Evolutionary conservation across 2,797 vertebrate genomes (phyloP), one percentile per base, ranked within the genome.

Genomic region (Pelodytes ibericus): DNA sequence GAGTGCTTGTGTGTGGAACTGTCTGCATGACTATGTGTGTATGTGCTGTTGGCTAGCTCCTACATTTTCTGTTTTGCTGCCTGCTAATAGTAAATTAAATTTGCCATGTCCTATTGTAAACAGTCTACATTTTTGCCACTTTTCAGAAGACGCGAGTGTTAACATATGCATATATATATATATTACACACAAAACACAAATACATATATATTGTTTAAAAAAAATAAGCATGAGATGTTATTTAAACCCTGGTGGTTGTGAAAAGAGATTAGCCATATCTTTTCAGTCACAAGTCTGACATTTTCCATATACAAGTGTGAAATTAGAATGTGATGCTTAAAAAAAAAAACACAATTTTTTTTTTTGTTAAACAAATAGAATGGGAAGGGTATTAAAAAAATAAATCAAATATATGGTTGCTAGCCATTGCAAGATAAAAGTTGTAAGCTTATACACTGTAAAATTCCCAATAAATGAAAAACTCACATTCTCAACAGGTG

Each of bases 401-500:
- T 3, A n/a, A 24, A 53, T 53, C 49, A 22, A 53, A 53, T 39
- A 20, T 11, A 53, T 24, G n/a, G 4, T 24, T 2, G 22, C n/a
- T 24, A 11, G n/a, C 6, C n/a, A 22, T 24, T 16, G 7, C 41
- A 44, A 53, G 49, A 53, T 53, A 16, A 53, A 67, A 66, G 25
- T 26, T 51, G 47, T 13, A 67, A 30, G 30, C 6, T 71, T 56
- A 79, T 20, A 59, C 20, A 66, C 61, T 61, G 69, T 78, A 78
- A 78, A 72, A 78, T 78, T 67, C 22, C 24, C 24, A 26, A 66
- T 41, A 60, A 65, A 60, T 53, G 9, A 69, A 62, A 72, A 69
- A 69, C 57, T 79, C 77, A 73, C 58, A 63, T 27, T 57, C 71
- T 29, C 15, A 66, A 74, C 77, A 79, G 77, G 77, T 79, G 77